These are phyloP conservation scores for Aelia acuminata DNA, from an alignment of 2,888 invertebrate species.

Conservation along the genomic window DNA sequence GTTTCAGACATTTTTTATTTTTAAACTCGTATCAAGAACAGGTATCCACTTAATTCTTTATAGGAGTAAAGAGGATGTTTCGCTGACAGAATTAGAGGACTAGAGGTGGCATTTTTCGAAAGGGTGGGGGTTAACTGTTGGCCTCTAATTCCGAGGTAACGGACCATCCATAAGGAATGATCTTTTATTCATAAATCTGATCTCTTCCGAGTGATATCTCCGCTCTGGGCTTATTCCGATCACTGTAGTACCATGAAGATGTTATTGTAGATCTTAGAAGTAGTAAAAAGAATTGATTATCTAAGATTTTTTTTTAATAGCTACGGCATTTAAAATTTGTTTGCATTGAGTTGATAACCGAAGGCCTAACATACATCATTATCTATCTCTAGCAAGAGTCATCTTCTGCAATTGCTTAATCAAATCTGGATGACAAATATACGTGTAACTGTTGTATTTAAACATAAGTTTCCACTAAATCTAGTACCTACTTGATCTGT, in stretches of 20 bases:
- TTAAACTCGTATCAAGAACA: not conserved
- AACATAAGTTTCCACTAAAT: too few relatives aligned
- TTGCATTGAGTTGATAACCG: too few relatives aligned
- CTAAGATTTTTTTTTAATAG: too few relatives aligned
- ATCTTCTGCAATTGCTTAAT: too few relatives aligned
- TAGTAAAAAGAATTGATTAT: too few relatives aligned
- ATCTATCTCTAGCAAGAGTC: too few relatives aligned
- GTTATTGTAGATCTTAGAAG: too few relatives aligned
- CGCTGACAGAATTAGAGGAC: not conserved
- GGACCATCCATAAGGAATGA: not conserved
- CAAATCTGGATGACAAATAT: too few relatives aligned
- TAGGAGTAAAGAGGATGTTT: not conserved
- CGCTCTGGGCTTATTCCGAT: not conserved
- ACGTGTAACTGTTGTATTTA: too few relatives aligned
- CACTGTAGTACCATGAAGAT: not conserved
- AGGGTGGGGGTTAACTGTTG: not conserved
- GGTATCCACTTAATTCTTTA: not conserved
- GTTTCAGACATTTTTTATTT: not conserved
- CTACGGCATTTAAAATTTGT: too few relatives aligned
- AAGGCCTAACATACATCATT: too few relatives aligned
- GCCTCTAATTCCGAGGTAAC: not conserved
- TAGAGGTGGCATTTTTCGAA: not conserved
- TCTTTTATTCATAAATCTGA: slow-evolving; percentile 28
- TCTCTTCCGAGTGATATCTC: not conserved
- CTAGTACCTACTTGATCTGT: too few relatives aligned